These are phyloP conservation scores for Pseudomyrmex cubaensis DNA, from an alignment of 1,140 invertebrate species.

Conservation along the genomic window DNA sequence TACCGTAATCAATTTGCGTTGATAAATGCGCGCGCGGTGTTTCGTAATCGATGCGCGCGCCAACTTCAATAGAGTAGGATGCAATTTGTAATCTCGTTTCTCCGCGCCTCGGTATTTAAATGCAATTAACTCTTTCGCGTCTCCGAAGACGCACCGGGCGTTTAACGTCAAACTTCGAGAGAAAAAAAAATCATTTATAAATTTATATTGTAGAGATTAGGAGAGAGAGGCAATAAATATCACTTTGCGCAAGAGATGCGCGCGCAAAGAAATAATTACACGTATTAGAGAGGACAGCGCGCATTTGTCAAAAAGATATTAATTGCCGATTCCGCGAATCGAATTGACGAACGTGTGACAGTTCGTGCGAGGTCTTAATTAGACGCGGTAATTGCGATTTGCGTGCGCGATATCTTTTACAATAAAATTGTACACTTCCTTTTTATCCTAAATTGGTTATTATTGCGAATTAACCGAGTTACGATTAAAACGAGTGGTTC, in stretches of 20 bases:
- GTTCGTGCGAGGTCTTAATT: constrained; percentile 42
- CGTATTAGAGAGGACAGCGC: background rate
- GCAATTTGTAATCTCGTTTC: constrained; percentile 4
- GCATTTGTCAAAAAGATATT: background rate
- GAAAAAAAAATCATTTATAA: background rate
- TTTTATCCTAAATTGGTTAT: constrained; percentile 31
- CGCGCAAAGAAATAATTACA: too few relatives aligned
- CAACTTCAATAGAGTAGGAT: constrained; percentile 8
- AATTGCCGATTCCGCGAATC: constrained; percentile 26
- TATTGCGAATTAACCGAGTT: constrained; percentile 37
- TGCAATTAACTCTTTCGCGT: background rate
- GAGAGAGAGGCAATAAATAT: background rate
- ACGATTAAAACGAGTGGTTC: constrained; percentile 18
- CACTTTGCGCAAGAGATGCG: background rate
- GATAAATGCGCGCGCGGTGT: background rate
- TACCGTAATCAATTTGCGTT: constrained; percentile 39
- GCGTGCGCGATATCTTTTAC: constrained; percentile 51
- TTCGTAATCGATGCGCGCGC: constrained; percentile 13
- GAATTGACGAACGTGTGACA: constrained; percentile 43
- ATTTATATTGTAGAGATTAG: background rate
- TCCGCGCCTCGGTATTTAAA: background rate
- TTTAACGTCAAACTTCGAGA: background rate
- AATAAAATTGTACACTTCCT: constrained; percentile 18
- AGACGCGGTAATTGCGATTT: constrained; percentile 38
- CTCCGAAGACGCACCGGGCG: background rate